Evolutionary conservation across 2,113 vertebrate genomes (phyloP).

Genomic region (Dicentrarchus labrax): DNA sequence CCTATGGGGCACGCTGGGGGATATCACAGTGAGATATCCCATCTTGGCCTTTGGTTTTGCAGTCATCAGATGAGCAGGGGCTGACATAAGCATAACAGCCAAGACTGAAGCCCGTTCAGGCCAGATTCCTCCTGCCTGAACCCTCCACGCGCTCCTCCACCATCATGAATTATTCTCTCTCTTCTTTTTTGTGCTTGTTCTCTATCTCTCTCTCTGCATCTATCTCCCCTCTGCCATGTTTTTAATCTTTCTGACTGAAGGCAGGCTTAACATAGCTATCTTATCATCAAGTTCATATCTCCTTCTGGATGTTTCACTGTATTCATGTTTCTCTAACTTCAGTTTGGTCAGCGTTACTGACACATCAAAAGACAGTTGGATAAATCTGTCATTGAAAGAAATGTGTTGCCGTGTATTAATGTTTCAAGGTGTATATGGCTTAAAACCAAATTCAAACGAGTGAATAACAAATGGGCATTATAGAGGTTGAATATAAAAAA

Average conservation of each 20-base stretch:
- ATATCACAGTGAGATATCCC: slow-evolving; percentile 52
- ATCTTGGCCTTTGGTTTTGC: slow-evolving; percentile 43
- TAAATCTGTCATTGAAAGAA: slow-evolving; percentile 11
- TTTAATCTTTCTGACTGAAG: slow-evolving; percentile 42
- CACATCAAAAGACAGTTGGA: background rate
- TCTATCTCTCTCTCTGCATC: slow-evolving; percentile 43
- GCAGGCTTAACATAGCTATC: slow-evolving; percentile 24
- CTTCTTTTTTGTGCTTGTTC: background rate
- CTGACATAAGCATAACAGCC: slow-evolving; percentile 61
- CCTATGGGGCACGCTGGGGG: slow-evolving; percentile 55
- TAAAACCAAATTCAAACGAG: background rate
- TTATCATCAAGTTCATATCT: slow-evolving; percentile 32
- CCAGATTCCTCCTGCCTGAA: slow-evolving; percentile 15
- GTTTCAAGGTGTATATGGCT: background rate
- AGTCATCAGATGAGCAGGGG: slow-evolving; percentile 50
- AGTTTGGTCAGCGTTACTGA: background rate
- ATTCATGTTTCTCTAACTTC: background rate
- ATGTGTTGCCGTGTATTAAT: background rate
- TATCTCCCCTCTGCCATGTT: slow-evolving; percentile 12
- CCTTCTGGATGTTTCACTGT: background rate
- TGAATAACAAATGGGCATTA: background rate
- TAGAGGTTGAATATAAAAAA: background rate
- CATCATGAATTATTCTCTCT: slow-evolving; percentile 68
- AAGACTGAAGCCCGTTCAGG: slow-evolving; percentile 30
- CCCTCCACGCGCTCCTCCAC: slow-evolving; percentile 21